These are phyloP conservation scores for Mormyrus proboscirostris DNA, from an alignment of 2,797 vertebrate genomes.

Conservation along the genomic window DNA sequence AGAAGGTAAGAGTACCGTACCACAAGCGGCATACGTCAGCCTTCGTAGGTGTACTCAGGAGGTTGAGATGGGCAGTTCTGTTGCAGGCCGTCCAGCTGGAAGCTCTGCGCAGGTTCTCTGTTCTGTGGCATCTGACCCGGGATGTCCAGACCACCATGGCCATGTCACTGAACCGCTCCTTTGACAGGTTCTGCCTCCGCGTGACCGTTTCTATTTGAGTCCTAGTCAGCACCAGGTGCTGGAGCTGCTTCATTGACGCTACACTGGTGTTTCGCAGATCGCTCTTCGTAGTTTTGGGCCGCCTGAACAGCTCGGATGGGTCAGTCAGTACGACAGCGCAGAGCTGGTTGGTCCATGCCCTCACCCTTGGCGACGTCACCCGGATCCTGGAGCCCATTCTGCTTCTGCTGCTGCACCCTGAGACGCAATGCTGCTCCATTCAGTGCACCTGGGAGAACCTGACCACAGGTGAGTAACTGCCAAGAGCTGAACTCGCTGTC, in stretches of 20 bases:
- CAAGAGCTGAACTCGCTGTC: background rate
- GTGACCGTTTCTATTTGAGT: background rate
- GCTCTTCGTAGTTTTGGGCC: slow-evolving; percentile 90
- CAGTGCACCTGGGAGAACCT: slow-evolving; percentile 72
- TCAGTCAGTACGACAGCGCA: slow-evolving; percentile 82
- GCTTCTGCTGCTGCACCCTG: slow-evolving; percentile 84
- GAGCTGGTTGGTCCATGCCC: slow-evolving; percentile 85
- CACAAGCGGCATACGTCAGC: background rate
- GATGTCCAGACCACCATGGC: slow-evolving; percentile 83
- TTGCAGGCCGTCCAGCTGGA: slow-evolving; percentile 75
- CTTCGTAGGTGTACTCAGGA: background rate
- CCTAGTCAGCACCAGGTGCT: slow-evolving; percentile 39
- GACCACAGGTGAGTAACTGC: slow-evolving; percentile 60
- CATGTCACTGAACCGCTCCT: slow-evolving; percentile 82
- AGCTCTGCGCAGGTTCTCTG: slow-evolving; percentile 86
- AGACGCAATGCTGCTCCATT: slow-evolving; percentile 80
- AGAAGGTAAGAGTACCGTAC: slow-evolving; percentile 69
- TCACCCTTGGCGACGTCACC: slow-evolving; percentile 82
- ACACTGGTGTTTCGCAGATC: slow-evolving; percentile 61
- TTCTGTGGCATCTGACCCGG: slow-evolving; percentile 94
- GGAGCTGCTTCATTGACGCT: background rate
- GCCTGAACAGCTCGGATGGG: slow-evolving; percentile 77
- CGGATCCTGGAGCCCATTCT: slow-evolving; percentile 89
- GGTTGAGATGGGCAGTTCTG: background rate
- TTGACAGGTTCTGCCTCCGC: slow-evolving; percentile 75